Evolutionary conservation across 2,888 invertebrate species (phyloP).

Genomic region (Xanthorhoe designata): DNA sequence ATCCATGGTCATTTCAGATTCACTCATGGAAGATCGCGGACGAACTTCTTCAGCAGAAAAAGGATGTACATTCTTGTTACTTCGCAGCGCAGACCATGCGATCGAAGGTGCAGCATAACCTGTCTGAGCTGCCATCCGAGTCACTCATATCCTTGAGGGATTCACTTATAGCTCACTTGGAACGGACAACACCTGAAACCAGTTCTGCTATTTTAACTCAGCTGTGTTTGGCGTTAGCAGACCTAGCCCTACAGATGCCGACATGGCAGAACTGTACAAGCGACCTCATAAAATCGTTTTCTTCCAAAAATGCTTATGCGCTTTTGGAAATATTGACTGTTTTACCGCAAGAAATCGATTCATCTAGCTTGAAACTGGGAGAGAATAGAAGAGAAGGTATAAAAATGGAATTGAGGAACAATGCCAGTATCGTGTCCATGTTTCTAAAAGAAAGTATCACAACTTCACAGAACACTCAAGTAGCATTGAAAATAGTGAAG

Average conservation of each 20-base stretch:
- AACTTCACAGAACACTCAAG: conserved; percentile 87
- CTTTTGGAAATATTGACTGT: conserved; percentile 96
- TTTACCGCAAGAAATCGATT: conserved; percentile 97
- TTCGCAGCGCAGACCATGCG: conserved; percentile 99
- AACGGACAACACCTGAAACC: conserved; percentile 91
- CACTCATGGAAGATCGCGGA: conserved; percentile 99
- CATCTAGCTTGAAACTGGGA: conserved; percentile 92
- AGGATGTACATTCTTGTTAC: conserved; percentile 96
- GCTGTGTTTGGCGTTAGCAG: conserved; percentile 96
- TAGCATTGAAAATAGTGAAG: conserved; percentile 90
- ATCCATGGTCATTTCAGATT: conserved; percentile 87
- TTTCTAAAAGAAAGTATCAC: conserved; percentile 92
- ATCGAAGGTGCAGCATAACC: conserved; percentile 96
- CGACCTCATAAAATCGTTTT: conserved; percentile 93
- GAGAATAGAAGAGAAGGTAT: conserved; percentile 96
- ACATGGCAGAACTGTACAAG: conserved; percentile 95
- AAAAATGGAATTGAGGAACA: conserved; percentile 90
- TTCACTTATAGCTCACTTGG: conserved; percentile 95
- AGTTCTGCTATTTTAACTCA: conserved; percentile 95
- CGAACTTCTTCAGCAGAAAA: conserved; percentile 94
- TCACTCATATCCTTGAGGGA: conserved; percentile 95
- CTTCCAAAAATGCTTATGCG: conserved; percentile 90
- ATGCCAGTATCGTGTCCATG: conserved; percentile 91
- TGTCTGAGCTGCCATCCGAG: conserved; percentile 95
- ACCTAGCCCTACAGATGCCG: conserved; percentile 96